These are phyloP conservation scores for Monochamus saltuarius DNA, from an alignment of 1,140 invertebrate species.

Conservation along the genomic window DNA sequence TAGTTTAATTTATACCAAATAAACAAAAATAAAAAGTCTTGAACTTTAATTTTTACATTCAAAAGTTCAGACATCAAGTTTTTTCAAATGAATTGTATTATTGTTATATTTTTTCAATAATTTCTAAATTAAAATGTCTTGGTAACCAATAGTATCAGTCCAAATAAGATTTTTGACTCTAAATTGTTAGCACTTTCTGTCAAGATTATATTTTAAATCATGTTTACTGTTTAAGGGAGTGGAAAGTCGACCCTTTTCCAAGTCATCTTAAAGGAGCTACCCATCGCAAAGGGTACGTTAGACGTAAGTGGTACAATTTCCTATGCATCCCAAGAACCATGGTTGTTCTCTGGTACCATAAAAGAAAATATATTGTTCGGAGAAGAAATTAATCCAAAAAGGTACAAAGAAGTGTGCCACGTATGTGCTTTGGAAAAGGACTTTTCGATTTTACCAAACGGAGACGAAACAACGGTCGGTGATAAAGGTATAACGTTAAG, in stretches of 20 bases:
- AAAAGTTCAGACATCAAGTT: too few species aligned
- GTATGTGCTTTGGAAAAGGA: slow-evolving; percentile 37
- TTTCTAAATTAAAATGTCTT: too few species aligned
- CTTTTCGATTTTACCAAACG: slow-evolving; percentile 43
- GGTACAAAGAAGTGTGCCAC: slow-evolving; percentile 26
- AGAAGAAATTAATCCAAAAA: slow-evolving; percentile 18
- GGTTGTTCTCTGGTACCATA: slow-evolving; percentile 61
- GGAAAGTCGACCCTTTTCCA: slow-evolving; percentile 78
- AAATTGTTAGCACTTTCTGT: too few species aligned
- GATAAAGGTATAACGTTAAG: slow-evolving; percentile 78
- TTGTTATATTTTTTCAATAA: too few species aligned
- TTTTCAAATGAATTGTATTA: too few species aligned
- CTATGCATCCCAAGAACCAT: slow-evolving; percentile 72
- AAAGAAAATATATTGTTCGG: slow-evolving; percentile 69
- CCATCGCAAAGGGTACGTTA: slow-evolving; percentile 61
- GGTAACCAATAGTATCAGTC: too few species aligned
- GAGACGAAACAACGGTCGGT: slow-evolving; percentile 78
- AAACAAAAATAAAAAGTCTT: too few species aligned
- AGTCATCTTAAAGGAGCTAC: slow-evolving; percentile 70
- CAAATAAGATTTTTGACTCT: too few species aligned
- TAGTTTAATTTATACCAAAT: too few species aligned
- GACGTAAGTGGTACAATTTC: slow-evolving; percentile 60
- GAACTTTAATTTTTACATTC: too few species aligned
- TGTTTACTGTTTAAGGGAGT: slow-evolving; percentile 60
- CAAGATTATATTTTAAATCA: too few species aligned